Conservation (phyloP, 1,140 invertebrate species). For the Plectus sambesii region DNA sequence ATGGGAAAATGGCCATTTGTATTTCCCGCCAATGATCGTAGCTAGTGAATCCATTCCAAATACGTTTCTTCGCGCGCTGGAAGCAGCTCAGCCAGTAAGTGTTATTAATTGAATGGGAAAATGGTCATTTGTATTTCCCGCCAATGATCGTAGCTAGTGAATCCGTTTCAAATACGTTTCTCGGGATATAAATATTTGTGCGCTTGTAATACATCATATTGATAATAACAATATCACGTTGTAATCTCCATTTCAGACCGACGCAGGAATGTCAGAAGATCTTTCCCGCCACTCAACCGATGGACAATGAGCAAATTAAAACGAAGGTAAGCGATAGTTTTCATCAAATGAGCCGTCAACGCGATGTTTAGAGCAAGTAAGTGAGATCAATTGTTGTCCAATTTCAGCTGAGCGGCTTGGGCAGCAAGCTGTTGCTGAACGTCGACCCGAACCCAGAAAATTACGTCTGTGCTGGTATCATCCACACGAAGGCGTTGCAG, state of each 20-base stretch:
- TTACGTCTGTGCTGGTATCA: slow-evolving; percentile 95
- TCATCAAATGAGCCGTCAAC: slow-evolving; percentile 8
- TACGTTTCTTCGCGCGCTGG: slow-evolving; percentile 61
- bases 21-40: too few relatives aligned
- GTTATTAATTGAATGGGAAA: slow-evolving; percentile 4
- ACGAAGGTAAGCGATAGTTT: slow-evolving; percentile 56
- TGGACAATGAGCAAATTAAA: slow-evolving; percentile 73
- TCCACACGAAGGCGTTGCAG: slow-evolving; percentile 86
- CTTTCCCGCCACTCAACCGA: slow-evolving; percentile 75
- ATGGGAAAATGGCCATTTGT: too few relatives aligned
- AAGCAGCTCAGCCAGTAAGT: slow-evolving; percentile 83
- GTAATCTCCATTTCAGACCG: slow-evolving; percentile 48
- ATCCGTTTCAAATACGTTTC: too few relatives aligned
- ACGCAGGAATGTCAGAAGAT: slow-evolving; percentile 94
- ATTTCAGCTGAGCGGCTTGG: slow-evolving; percentile 70
- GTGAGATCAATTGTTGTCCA: background rate
- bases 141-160: too few relatives aligned
- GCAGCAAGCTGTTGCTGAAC: slow-evolving; percentile 70
- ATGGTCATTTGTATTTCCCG: too few relatives aligned
- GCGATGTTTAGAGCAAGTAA: slow-evolving; percentile 3
- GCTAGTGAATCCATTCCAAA: too few relatives aligned
- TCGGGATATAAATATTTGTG: too few relatives aligned
- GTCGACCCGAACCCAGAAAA: slow-evolving; percentile 99
- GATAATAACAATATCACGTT: background rate
- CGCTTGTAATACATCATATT: too few relatives aligned